phyloP scores from a whole-genome alignment of 1,140 invertebrate species.

The Drosophila eugracilis region DNA sequence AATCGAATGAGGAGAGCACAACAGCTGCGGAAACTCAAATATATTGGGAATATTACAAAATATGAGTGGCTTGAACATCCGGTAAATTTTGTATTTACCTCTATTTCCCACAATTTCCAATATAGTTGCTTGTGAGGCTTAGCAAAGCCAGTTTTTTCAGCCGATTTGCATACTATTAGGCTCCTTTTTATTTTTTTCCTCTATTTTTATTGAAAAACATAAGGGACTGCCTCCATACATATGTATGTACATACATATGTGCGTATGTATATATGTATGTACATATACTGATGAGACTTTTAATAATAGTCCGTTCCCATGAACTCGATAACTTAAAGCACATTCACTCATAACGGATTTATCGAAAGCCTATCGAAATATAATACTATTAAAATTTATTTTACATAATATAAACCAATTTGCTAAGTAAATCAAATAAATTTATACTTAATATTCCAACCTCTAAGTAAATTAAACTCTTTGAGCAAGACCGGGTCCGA shows the following conservation, averaged over 20 bases:
- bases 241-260: too few relatives aligned
- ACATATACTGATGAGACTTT: too few relatives aligned
- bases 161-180: constrained; percentile 62
- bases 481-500: not conserved
- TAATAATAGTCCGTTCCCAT: too few relatives aligned
- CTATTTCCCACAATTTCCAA: constrained; percentile 14
- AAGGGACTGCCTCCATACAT: too few relatives aligned
- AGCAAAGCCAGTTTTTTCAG: constrained; percentile 35
- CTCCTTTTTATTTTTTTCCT: not conserved
- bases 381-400: too few relatives aligned
- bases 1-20: constrained; percentile 47
- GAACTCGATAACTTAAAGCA: too few relatives aligned
- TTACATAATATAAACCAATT: too few relatives aligned
- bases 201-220: not conserved
- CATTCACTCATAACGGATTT: too few relatives aligned
- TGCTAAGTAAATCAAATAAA: too few relatives aligned
- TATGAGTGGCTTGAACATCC: constrained; percentile 38
- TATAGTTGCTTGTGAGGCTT: constrained; percentile 7
- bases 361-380: too few relatives aligned
- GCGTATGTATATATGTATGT: too few relatives aligned
- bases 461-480: not conserved
- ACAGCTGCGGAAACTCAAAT: constrained; percentile 57
- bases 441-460: too few relatives aligned
- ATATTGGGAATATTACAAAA: constrained; percentile 61
- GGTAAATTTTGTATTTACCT: constrained; percentile 52